These are phyloP conservation scores for Oscheius sp. DNA, from an alignment of 2,888 invertebrate species.

Conservation along the genomic window DNA sequence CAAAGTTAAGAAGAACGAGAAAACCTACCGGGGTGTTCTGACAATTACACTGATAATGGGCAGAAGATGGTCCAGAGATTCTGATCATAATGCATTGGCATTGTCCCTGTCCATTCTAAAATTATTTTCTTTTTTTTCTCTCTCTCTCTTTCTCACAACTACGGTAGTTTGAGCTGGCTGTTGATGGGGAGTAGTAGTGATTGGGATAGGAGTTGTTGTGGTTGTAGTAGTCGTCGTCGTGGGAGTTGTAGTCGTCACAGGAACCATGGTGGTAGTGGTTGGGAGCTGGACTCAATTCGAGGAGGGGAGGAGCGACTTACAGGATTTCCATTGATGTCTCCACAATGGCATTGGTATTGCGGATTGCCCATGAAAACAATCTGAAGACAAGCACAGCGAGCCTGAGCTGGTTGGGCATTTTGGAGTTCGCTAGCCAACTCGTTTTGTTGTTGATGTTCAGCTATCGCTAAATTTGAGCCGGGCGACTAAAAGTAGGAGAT, in stretches of 20 bases:
- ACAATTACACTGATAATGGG: conserved; percentile 59
- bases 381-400: conserved; percentile 55
- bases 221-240: conserved; percentile 39
- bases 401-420: conserved; percentile 36
- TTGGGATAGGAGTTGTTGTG: conserved; percentile 12
- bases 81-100: conserved; percentile 61
- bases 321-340: conserved; percentile 45
- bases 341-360: conserved; percentile 58
- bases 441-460: conserved; percentile 35
- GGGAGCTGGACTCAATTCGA: conserved; percentile 15
- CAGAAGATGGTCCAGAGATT: conserved; percentile 53
- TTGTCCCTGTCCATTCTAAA: conserved; percentile 21
- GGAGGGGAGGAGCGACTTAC: conserved; percentile 30
- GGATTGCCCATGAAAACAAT: conserved; percentile 57
- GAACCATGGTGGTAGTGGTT: conserved; percentile 30
- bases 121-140: neutral
- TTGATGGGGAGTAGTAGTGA: neutral
- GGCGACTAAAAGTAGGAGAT: neutral
- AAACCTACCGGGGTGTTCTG: conserved; percentile 30
- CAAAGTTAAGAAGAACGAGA: neutral
- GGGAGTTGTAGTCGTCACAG: conserved; percentile 28
- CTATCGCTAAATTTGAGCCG: conserved; percentile 10
- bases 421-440: conserved; percentile 47
- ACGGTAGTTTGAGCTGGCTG: neutral
- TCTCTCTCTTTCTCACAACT: neutral